A percentile compares a stretch with the other conserved stretches of the same genome.
These are phyloP conservation scores for Psylliodes chrysocephalus DNA, from an alignment of 2,888 invertebrate species.

Conservation along the genomic window DNA sequence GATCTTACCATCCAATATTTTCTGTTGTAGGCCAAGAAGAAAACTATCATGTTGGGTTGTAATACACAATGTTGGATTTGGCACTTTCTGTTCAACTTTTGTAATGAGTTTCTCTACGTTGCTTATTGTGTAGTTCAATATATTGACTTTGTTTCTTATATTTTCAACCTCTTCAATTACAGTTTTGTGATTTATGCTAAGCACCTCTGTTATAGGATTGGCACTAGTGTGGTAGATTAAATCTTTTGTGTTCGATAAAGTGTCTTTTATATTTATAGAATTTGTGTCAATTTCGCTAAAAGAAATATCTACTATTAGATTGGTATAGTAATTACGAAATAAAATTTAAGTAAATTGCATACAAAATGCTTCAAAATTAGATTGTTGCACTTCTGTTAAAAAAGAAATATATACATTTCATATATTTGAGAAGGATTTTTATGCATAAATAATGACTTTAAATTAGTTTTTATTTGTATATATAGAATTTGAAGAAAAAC, in stretches of 20 bases:
- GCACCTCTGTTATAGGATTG: background rate
- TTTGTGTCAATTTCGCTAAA: background rate
- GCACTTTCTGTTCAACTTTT: background rate
- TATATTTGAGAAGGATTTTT: too few relatives aligned
- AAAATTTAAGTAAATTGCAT: too few relatives aligned
- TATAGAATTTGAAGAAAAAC: too few relatives aligned
- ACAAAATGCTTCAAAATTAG: too few relatives aligned
- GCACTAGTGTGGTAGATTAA: background rate
- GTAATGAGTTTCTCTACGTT: background rate
- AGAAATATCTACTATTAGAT: too few relatives aligned
- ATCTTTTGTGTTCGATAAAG: background rate
- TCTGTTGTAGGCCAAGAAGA: background rate
- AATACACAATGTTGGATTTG: background rate
- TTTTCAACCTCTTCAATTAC: conserved; percentile 11
- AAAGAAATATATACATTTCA: too few relatives aligned
- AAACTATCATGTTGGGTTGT: background rate
- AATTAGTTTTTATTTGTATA: too few relatives aligned
- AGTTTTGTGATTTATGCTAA: background rate
- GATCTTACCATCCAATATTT: background rate
- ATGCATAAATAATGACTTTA: too few relatives aligned
- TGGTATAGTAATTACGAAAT: too few relatives aligned
- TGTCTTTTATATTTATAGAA: background rate
- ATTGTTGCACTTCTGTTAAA: too few relatives aligned
- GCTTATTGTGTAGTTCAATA: background rate
- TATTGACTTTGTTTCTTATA: background rate